Evolutionary conservation across 2,888 invertebrate species (phyloP).

Genomic region (Mythimna vitellina): DNA sequence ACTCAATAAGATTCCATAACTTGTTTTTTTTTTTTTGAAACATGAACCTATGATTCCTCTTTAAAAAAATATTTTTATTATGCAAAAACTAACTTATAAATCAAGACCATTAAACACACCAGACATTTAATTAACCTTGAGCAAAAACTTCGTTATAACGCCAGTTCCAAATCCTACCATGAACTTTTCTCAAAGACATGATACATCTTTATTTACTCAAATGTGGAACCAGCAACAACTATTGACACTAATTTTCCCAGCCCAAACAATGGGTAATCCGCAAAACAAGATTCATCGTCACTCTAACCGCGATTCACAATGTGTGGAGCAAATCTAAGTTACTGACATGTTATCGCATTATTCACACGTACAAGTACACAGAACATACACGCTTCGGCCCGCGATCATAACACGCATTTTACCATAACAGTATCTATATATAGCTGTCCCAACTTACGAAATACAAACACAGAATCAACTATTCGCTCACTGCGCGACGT

Average conservation of each 20-base stretch:
- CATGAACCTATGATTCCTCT: constrained; percentile 25
- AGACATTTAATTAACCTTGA: constrained; percentile 31
- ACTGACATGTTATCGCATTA: constrained; percentile 67
- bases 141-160: constrained; percentile 19
- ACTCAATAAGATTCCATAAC: constrained; percentile 8
- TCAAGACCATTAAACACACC: constrained; percentile 27
- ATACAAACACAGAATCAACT: constrained; percentile 87
- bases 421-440: constrained; percentile 79
- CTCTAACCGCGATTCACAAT: background rate
- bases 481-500: constrained; percentile 77
- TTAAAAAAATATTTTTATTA: constrained; percentile 31
- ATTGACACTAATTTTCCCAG: constrained; percentile 9
- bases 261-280: constrained; percentile 18
- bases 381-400: constrained; percentile 75
- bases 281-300: background rate
- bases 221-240: background rate
- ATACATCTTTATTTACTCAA: constrained; percentile 7
- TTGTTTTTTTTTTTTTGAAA: constrained; percentile 27
- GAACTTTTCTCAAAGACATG: constrained; percentile 2
- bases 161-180: background rate
- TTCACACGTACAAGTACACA: constrained; percentile 67
- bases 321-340: constrained; percentile 30
- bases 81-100: constrained; percentile 32
- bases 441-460: constrained; percentile 87
- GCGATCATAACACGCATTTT: constrained; percentile 74